Evolutionary conservation across 2,113 vertebrate genomes (phyloP), one percentile per base, ranked within the genome.

Genomic region (Myotis davidii): DNA sequence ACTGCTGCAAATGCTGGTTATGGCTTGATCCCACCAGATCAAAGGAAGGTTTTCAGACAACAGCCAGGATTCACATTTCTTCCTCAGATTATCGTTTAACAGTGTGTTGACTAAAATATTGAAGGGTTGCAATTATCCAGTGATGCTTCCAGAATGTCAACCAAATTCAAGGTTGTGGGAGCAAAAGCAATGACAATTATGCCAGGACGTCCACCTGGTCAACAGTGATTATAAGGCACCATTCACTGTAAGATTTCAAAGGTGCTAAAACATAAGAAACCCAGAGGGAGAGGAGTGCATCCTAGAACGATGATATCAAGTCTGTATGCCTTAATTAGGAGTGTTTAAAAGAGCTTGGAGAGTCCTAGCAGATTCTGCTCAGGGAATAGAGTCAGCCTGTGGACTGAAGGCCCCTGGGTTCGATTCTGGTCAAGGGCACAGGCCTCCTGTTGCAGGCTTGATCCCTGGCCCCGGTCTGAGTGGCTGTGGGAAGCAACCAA

Each of bases 51-150:
- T 96, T 92, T 48, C 65, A 91, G 69, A 90, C 64, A 76, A 52
- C 2, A 72, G 56, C 39, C 73, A 69, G 54, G 87, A 90, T 95
- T 78, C 50, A 65, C 64, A 48, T 86, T 83, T 91, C 82, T 94
- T 86, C 45, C 52, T 92, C 52, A 83, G 59, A 81, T 92, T 67
- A 73, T 88, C 81, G 85, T 95, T 94, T 81, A 96, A 77, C 45
- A 3, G 21, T 86, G 54, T 69, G 64, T 77, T 82, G 65, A 74
- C 56, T 74, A 45, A 92, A 91, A 86, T 78, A 48, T 59, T 56
- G 67, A 96, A 94, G 61, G 27, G 27, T 50, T 85, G 23, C 74
- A 88, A 54, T 52, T 65, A 88, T 56, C 69, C 56, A 84, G 25
- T 74, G 69, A 13, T 32, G 17, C 45, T 85, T 82, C 32, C 39